These are phyloP conservation scores for Cantharis rufa DNA, from an alignment of 2,888 invertebrate species.

Conservation along the genomic window DNA sequence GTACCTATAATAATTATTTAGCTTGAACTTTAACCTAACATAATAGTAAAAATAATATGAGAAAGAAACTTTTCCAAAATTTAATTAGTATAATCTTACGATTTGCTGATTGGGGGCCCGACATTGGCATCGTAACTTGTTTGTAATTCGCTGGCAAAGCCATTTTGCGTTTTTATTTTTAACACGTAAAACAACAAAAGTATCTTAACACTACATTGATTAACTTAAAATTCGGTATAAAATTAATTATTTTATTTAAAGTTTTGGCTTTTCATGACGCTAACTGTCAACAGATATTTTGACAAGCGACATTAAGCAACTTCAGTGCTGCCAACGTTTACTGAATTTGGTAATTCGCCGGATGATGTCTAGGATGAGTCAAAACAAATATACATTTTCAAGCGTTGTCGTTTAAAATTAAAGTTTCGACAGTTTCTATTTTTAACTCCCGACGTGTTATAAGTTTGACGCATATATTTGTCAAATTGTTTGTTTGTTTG, in stretches of 20 bases:
- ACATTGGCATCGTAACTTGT: constrained; percentile 78
- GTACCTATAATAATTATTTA: not conserved
- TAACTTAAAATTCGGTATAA: not conserved
- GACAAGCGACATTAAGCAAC: not conserved
- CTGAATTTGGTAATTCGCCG: not conserved
- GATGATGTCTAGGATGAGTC: not conserved
- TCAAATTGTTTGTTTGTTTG: too few relatives aligned
- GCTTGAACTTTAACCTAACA: not conserved
- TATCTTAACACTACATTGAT: not conserved
- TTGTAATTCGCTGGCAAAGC: constrained; percentile 83
- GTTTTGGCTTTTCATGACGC: not conserved
- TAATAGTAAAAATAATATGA: not conserved
- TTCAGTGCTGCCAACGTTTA: not conserved
- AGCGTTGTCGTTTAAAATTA: too few relatives aligned
- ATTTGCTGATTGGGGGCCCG: constrained; percentile 70
- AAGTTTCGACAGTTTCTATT: too few relatives aligned
- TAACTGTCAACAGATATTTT: not conserved
- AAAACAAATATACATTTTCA: too few relatives aligned
- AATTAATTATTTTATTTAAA: not conserved
- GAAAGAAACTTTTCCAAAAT: not conserved
- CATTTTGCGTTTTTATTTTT: constrained; percentile 58
- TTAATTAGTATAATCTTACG: constrained; percentile 61
- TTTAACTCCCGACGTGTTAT: too few relatives aligned
- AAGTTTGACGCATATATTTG: too few relatives aligned
- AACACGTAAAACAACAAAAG: not conserved